A percentile compares a stretch with the other conserved stretches of the same genome.
Conservation (phyloP, 1,140 invertebrate genomes). For the Drosophila azteca region DNA sequence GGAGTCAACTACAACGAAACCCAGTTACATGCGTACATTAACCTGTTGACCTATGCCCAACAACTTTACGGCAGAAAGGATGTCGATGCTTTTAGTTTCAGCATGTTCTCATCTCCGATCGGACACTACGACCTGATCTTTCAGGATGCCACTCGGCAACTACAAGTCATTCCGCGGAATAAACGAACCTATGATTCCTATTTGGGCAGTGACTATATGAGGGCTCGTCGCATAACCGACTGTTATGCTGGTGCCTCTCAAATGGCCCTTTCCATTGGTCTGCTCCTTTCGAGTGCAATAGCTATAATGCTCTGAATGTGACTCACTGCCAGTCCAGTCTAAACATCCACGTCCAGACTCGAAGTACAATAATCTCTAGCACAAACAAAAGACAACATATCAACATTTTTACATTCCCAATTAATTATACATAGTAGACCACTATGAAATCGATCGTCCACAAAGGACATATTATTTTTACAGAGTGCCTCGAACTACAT, state of each 20-base stretch:
- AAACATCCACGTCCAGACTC: conserved; percentile 2
- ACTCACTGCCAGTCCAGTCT: conserved; percentile 21
- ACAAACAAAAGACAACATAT: conserved; percentile 40
- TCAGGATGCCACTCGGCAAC: conserved; percentile 94
- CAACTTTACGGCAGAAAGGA: conserved; percentile 94
- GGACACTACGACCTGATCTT: conserved; percentile 95
- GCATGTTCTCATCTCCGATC: conserved; percentile 93
- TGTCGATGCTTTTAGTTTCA: conserved; percentile 93
- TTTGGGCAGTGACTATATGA: conserved; percentile 90
- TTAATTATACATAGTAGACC: conserved; percentile 5
- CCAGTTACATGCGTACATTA: conserved; percentile 92
- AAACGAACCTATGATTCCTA: conserved; percentile 87
- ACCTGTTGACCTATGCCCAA: conserved; percentile 95
- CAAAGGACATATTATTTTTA: too few species aligned
- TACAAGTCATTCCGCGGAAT: conserved; percentile 88
- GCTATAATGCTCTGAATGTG: conserved; percentile 45
- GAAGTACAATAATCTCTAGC: conserved; percentile 38
- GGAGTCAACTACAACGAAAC: conserved; percentile 90
- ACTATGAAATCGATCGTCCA: too few species aligned
- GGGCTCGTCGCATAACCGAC: conserved; percentile 90
- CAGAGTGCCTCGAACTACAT: conserved; percentile 15
- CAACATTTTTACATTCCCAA: conserved; percentile 38
- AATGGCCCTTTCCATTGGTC: conserved; percentile 47
- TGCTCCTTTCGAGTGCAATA: conserved; percentile 42
- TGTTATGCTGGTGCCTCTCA: conserved; percentile 87